phyloP scores from a whole-genome alignment of 64 coral and sea anemone genomes.

The Montipora foliosa region DNA sequence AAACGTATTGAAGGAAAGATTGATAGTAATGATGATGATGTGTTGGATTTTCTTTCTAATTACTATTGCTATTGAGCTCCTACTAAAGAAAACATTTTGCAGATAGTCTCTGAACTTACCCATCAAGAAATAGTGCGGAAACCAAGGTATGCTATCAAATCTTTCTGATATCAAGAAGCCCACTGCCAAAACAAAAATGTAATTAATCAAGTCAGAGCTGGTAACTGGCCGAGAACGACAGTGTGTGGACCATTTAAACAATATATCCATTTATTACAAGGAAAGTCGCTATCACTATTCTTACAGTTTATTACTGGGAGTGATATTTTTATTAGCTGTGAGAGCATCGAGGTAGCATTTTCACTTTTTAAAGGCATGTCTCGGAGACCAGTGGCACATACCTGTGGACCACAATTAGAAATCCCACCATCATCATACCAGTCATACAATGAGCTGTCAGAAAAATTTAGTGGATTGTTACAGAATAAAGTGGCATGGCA shows the following conservation, averaged over 20 bases:
- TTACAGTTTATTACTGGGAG: slow-evolving; percentile 90
- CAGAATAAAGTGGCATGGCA: slow-evolving; percentile 70
- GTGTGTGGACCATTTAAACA: slow-evolving; percentile 69
- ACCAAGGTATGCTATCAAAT: slow-evolving; percentile 66
- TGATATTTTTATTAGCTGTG: slow-evolving; percentile 46
- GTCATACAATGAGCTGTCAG: slow-evolving; percentile 78
- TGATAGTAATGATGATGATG: slow-evolving; percentile 38
- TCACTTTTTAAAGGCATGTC: slow-evolving; percentile 49
- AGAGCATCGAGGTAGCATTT: slow-evolving; percentile 70
- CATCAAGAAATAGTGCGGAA: slow-evolving; percentile 70
- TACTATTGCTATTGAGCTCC: slow-evolving; percentile 39
- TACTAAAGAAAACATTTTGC: slow-evolving; percentile 29
- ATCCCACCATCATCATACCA: slow-evolving; percentile 71
- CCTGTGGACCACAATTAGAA: slow-evolving; percentile 67
- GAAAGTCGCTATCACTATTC: slow-evolving; percentile 42
- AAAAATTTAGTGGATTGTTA: slow-evolving; percentile 71
- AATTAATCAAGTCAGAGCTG: slow-evolving; percentile 58
- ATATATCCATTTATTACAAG: slow-evolving; percentile 68
- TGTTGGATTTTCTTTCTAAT: slow-evolving; percentile 43
- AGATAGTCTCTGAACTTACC: slow-evolving; percentile 57
- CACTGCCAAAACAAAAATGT: slow-evolving; percentile 69
- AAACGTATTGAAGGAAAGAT: slow-evolving; percentile 50
- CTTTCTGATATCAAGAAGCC: slow-evolving; percentile 71
- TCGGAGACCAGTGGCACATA: slow-evolving; percentile 74
- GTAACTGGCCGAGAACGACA: slow-evolving; percentile 46